Conservation (phyloP, 2,888 invertebrate species). For the Pemphredon lugubris region DNA sequence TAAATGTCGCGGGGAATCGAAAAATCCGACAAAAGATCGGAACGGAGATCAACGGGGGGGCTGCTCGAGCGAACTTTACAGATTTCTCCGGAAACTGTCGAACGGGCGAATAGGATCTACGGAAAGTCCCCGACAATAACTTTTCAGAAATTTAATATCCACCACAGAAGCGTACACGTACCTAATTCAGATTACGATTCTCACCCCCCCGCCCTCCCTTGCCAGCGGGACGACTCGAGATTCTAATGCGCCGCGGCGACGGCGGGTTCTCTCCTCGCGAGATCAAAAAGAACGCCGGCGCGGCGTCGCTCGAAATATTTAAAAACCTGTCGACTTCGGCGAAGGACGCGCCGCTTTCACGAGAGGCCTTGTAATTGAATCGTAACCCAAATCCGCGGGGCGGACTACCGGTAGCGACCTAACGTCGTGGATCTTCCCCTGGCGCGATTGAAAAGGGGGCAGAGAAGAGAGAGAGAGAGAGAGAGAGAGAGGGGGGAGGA, state of each 20-base stretch:
- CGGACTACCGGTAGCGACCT: neutral
- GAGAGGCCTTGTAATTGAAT: constrained; percentile 51
- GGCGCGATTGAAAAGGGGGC: constrained; percentile 17
- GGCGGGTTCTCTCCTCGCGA: neutral
- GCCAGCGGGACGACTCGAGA: neutral
- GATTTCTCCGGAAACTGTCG: neutral
- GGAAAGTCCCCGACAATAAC: constrained; percentile 9
- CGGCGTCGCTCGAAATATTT: constrained; percentile 26
- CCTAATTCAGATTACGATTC: constrained; percentile 15
- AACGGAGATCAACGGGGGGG: neutral
- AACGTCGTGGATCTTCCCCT: constrained; percentile 17
- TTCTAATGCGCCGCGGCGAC: neutral
- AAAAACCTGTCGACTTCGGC: constrained; percentile 27
- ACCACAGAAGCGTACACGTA: neutral
- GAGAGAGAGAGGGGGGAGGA: neutral
- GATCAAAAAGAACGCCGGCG: neutral
- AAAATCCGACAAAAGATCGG: neutral
- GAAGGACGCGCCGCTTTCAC: constrained; percentile 19
- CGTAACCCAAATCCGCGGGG: constrained; percentile 50
- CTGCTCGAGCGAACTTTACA: neutral
- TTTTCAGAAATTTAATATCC: constrained; percentile 13
- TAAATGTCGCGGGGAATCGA: neutral
- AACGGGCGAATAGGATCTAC: neutral
- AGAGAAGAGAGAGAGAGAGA: constrained; percentile 10
- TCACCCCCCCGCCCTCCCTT: too few species aligned